Evolutionary conservation across 2,888 invertebrate genomes (phyloP).

Genomic region (Pomacea canaliculata): DNA sequence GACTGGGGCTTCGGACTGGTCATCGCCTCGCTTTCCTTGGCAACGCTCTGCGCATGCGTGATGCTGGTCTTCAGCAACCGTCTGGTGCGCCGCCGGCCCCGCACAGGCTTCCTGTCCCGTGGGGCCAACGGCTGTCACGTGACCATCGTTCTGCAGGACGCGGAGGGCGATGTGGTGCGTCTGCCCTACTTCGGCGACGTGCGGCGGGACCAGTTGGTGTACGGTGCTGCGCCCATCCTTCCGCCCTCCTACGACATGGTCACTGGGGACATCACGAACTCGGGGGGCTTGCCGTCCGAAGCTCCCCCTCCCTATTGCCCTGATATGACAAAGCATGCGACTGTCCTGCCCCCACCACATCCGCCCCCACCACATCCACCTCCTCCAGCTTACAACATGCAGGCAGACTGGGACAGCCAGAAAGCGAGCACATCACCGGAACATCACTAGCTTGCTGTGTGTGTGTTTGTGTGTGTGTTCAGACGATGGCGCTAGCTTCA

Average conservation of each 20-base stretch:
- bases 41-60: slow-evolving; percentile 10
- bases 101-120: neutral
- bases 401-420: neutral
- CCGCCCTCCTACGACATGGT: slow-evolving; percentile 20
- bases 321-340: neutral
- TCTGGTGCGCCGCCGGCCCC: neutral
- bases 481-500: no score
- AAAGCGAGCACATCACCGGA: no score
- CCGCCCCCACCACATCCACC: no score
- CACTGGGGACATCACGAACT: neutral
- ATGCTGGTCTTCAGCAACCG: slow-evolving; percentile 15
- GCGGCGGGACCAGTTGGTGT: slow-evolving; percentile 5
- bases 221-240: slow-evolving; percentile 6
- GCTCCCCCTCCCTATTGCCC: slow-evolving; percentile 14
- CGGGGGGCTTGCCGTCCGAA: neutral
- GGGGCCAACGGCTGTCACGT: slow-evolving; percentile 7
- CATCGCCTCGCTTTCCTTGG: slow-evolving; percentile 6
- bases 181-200: slow-evolving; percentile 22
- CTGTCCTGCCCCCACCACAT: neutral
- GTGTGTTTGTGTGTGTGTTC: no score
- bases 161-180: neutral
- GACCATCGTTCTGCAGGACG: neutral
- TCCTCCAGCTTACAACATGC: no score
- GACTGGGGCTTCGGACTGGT: slow-evolving; percentile 18
- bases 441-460: no score